Evolutionary conservation across 2,113 vertebrate species (phyloP).

Genomic region (Calcarius ornatus): DNA sequence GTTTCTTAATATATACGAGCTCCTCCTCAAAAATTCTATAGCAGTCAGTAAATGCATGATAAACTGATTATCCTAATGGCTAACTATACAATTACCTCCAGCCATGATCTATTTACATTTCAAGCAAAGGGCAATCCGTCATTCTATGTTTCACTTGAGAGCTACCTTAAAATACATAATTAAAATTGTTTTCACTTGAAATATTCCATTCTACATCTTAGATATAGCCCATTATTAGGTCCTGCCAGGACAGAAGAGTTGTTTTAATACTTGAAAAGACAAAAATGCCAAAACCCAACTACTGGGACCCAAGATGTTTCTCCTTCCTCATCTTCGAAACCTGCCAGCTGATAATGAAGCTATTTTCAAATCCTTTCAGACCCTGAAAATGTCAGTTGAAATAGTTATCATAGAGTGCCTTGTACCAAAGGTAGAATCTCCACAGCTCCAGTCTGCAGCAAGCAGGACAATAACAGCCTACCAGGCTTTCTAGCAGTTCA

Average conservation of each 20-base stretch:
- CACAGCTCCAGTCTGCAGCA: background rate
- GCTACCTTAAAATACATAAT: background rate
- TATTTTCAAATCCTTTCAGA: background rate
- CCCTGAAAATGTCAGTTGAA: background rate
- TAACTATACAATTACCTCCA: background rate
- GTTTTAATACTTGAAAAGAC: background rate
- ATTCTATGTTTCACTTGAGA: background rate
- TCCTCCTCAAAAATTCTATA: background rate
- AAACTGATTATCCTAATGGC: background rate
- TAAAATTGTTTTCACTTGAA: slow-evolving; percentile 11
- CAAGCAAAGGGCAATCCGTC: background rate
- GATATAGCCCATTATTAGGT: background rate
- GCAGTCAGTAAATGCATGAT: background rate
- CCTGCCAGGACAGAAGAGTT: background rate
- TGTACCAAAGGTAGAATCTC: background rate
- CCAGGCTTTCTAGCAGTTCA: background rate
- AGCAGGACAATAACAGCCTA: background rate
- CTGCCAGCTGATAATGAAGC: background rate
- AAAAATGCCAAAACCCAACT: background rate
- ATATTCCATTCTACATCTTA: background rate
- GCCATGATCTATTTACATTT: background rate
- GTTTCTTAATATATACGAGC: background rate
- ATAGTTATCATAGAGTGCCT: background rate
- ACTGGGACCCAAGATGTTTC: background rate
- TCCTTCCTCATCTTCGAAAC: background rate